A percentile compares a stretch with the other conserved stretches of the same genome.
Evolutionary conservation across 2,113 vertebrate genomes (phyloP).

Genomic region (Corydoras sp.): DNA sequence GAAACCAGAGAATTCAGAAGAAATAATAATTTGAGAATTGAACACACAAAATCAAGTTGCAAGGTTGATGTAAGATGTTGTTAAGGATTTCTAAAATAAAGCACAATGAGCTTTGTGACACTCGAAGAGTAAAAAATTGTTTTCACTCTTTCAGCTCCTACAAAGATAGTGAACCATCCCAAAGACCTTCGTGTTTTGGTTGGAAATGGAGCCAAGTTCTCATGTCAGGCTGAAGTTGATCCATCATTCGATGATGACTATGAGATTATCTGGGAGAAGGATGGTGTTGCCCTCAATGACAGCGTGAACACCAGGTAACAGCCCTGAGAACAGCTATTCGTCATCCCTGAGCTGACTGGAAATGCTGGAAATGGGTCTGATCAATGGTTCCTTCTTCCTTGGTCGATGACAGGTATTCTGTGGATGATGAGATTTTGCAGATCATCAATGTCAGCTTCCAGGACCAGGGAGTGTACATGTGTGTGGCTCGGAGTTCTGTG

Average conservation of each 20-base stretch:
- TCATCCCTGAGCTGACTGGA: slow-evolving; percentile 1
- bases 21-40: no score
- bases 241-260: slow-evolving; percentile 75
- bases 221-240: slow-evolving; percentile 79
- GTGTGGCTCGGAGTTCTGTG: slow-evolving; percentile 73
- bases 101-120: no score
- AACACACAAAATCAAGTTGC: no score
- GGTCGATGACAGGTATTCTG: slow-evolving; percentile 57
- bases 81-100: no score
- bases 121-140: background rate
- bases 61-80: no score
- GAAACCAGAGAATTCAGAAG: no score
- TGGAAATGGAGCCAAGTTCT: slow-evolving; percentile 71
- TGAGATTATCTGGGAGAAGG: slow-evolving; percentile 83
- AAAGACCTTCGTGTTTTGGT: slow-evolving; percentile 71
- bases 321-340: background rate
- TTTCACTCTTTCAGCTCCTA: slow-evolving; percentile 73
- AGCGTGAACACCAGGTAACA: slow-evolving; percentile 74
- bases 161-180: slow-evolving; percentile 70
- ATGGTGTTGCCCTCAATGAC: slow-evolving; percentile 67
- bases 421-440: slow-evolving; percentile 74
- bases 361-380: background rate
- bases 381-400: slow-evolving; percentile 36
- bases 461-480: slow-evolving; percentile 79
- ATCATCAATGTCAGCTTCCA: slow-evolving; percentile 73